phyloP scores from a whole-genome alignment of 2,797 vertebrate species.

The Pangasius djambal region DNA sequence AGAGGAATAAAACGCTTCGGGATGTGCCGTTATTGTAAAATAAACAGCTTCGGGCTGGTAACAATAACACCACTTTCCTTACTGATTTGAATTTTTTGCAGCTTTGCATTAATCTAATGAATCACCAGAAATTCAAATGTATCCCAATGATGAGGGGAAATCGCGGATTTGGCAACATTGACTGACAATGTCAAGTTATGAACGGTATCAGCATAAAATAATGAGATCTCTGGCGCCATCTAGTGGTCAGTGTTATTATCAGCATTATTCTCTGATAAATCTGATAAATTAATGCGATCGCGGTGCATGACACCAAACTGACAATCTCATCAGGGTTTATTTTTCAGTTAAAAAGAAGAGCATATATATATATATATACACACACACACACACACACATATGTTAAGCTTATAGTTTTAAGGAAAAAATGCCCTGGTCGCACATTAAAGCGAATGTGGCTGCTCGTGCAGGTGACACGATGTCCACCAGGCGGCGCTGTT shows the following conservation, averaged over 20 bases:
- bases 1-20: too few relatives aligned
- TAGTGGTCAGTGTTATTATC: background rate
- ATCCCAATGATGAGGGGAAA: background rate
- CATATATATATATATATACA: too few relatives aligned
- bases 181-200: background rate
- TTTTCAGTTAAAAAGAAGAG: background rate
- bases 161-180: background rate
- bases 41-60: background rate
- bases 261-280: too few relatives aligned
- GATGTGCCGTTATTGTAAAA: background rate
- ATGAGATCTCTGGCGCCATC: constrained; percentile 32
- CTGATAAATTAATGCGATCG: background rate
- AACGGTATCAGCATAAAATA: background rate
- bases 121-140: background rate
- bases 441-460: background rate
- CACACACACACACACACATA: too few relatives aligned
- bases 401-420: too few relatives aligned
- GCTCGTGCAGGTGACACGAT: background rate
- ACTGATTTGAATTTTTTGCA: background rate
- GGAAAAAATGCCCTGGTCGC: background rate
- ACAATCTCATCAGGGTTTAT: background rate
- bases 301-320: too few relatives aligned
- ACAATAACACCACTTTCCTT: background rate
- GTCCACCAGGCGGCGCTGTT: constrained; percentile 43
- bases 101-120: background rate